A percentile compares a stretch with the other conserved stretches of the same genome.
These are phyloP conservation scores for Probaryconus sp. DNA, from an alignment of 1,140 invertebrate species.

Conservation along the genomic window DNA sequence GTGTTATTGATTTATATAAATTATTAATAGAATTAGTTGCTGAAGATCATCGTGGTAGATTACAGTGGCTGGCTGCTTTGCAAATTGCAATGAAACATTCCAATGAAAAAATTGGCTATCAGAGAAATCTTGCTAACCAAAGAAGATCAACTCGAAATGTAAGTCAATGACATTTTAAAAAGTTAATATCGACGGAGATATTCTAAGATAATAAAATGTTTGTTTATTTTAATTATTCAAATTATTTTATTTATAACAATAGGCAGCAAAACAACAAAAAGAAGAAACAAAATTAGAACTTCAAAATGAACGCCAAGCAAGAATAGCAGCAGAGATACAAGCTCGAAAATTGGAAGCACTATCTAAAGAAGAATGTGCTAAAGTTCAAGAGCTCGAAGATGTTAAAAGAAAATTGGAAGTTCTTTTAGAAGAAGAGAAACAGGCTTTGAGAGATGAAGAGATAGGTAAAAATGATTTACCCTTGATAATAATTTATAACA, in stretches of 20 bases:
- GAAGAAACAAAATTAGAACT: constrained; percentile 80
- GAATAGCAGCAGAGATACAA: constrained; percentile 83
- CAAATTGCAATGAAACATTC: constrained; percentile 84
- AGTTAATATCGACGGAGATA: background rate
- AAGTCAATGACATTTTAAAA: constrained; percentile 58
- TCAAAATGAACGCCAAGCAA: constrained; percentile 82
- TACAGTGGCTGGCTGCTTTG: constrained; percentile 86
- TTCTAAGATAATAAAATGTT: background rate
- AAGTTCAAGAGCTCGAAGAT: constrained; percentile 85
- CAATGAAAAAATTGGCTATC: constrained; percentile 82
- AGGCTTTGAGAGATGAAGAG: constrained; percentile 90
- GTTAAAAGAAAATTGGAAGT: constrained; percentile 83
- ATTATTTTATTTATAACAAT: constrained; percentile 15
- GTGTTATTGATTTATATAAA: background rate
- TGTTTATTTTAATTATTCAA: constrained; percentile 2
- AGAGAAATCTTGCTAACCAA: constrained; percentile 79
- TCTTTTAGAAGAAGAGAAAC: constrained; percentile 87
- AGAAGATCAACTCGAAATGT: constrained; percentile 81
- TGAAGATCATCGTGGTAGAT: constrained; percentile 83
- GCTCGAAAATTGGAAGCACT: constrained; percentile 83
- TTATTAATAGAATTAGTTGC: constrained; percentile 79
- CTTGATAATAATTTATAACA: too few species aligned
- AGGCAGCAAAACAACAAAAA: constrained; percentile 79
- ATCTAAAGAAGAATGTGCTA: constrained; percentile 84
- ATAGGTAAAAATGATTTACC: constrained; percentile 76